A percentile compares a stretch with the other conserved stretches of the same genome.
Evolutionary conservation across 1,140 invertebrate genomes (phyloP).

Genomic region (Gryllus bimaculatus): DNA sequence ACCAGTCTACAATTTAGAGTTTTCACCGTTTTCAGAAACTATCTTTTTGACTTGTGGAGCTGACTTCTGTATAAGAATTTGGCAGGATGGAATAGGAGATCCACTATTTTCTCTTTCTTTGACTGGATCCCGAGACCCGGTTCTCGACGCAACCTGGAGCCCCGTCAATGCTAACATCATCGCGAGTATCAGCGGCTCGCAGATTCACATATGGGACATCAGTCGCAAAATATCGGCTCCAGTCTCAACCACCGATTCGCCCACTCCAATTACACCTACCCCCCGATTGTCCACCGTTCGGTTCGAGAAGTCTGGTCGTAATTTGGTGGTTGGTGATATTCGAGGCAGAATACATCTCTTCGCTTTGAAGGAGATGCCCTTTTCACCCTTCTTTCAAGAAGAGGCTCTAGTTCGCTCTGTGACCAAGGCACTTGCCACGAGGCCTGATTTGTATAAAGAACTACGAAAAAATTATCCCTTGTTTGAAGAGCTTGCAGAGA

Average conservation of each 20-base stretch:
- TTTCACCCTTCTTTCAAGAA: slow-evolving; percentile 52
- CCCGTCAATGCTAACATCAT: slow-evolving; percentile 74
- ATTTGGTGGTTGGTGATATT: slow-evolving; percentile 53
- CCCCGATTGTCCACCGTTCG: slow-evolving; percentile 29
- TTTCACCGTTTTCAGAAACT: slow-evolving; percentile 65
- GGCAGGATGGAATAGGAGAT: slow-evolving; percentile 55
- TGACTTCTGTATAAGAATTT: slow-evolving; percentile 69
- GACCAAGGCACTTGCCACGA: slow-evolving; percentile 47
- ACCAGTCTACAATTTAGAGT: slow-evolving; percentile 62
- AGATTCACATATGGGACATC: slow-evolving; percentile 63
- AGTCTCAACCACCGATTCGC: slow-evolving; percentile 22
- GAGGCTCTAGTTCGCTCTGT: slow-evolving; percentile 47
- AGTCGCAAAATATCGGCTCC: slow-evolving; percentile 52
- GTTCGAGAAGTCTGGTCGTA: slow-evolving; percentile 53
- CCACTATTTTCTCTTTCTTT: slow-evolving; percentile 55
- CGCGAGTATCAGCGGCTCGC: slow-evolving; percentile 59
- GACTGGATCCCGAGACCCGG: slow-evolving; percentile 41
- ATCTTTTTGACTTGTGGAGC: slow-evolving; percentile 74
- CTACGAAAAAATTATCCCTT: slow-evolving; percentile 31
- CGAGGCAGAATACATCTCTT: slow-evolving; percentile 52
- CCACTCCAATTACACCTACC: neutral
- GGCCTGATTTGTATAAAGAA: slow-evolving; percentile 45
- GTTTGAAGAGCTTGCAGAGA: neutral
- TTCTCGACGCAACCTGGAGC: slow-evolving; percentile 63
- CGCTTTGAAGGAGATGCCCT: slow-evolving; percentile 55